Conservation (phyloP, 2,888 invertebrate species). For the Protula sp. region DNA sequence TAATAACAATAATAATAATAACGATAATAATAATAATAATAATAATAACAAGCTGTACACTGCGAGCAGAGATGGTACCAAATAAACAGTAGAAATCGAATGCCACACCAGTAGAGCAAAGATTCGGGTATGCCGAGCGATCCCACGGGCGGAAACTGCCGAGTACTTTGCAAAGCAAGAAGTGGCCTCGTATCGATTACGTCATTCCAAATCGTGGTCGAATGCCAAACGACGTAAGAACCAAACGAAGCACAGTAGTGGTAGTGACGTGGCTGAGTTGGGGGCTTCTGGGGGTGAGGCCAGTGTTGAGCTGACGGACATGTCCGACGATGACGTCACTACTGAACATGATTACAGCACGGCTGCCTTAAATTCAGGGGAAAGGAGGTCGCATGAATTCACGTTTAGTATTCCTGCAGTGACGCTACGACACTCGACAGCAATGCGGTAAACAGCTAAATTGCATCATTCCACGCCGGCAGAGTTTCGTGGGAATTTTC, state of each 20-base stretch:
- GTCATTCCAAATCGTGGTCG: conserved; percentile 20
- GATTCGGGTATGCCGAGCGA: conserved; percentile 46
- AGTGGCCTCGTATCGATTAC: conserved; percentile 6
- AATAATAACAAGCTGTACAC: no score
- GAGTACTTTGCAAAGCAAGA: background rate
- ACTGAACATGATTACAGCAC: background rate
- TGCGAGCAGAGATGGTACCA: no score
- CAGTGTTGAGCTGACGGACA: background rate
- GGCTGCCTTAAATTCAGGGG: no score
- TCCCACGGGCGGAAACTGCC: background rate
- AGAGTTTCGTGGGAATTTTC: no score
- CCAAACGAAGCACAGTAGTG: background rate
- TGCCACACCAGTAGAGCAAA: conserved; percentile 31
- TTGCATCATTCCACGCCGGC: background rate
- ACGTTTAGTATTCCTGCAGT: background rate
- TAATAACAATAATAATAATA: no score
- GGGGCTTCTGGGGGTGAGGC: background rate
- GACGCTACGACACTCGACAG: background rate
- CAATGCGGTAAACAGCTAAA: background rate
- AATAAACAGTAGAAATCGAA: no score
- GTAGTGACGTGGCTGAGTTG: background rate
- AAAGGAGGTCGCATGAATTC: background rate
- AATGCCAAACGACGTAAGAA: background rate
- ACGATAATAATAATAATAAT: no score
- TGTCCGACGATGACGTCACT: background rate